Evolutionary conservation across 2,797 vertebrate species (phyloP).

Genomic region (Orestias chungarensis): DNA sequence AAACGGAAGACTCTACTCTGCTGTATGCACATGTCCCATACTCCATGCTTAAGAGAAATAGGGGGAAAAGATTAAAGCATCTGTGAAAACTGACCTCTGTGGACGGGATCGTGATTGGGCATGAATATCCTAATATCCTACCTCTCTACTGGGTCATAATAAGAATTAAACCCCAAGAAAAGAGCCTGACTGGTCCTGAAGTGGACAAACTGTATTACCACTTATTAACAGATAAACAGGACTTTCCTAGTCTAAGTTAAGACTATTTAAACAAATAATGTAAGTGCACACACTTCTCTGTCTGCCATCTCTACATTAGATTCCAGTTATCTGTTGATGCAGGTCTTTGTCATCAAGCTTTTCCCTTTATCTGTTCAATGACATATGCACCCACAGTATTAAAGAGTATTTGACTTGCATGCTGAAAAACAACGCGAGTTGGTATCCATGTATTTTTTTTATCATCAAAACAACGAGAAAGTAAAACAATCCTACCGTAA

Average conservation of each 20-base stretch:
- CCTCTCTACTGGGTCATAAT: background rate
- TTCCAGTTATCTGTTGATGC: too few species aligned
- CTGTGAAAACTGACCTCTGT: background rate
- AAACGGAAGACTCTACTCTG: background rate
- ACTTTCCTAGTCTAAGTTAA: background rate
- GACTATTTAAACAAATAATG: background rate
- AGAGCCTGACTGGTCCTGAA: background rate
- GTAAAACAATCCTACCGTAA: conserved; percentile 12
- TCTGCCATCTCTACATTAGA: background rate
- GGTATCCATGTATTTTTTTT: background rate
- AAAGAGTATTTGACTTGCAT: too few species aligned
- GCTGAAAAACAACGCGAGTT: background rate
- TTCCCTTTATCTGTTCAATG: background rate
- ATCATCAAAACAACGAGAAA: conserved; percentile 9
- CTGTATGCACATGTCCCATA: too few species aligned
- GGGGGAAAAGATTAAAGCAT: too few species aligned
- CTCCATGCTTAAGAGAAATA: too few species aligned
- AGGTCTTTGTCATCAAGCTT: background rate
- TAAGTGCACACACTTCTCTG: background rate
- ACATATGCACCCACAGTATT: too few species aligned
- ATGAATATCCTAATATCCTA: background rate
- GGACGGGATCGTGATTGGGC: background rate
- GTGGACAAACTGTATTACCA: background rate
- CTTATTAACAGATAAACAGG: background rate
- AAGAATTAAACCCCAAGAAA: background rate